Percentiles rank a stretch among this genome's conserved stretches.
Evolutionary conservation across 2,113 vertebrate genomes (phyloP).

Genomic region (Synodontis membranacea): DNA sequence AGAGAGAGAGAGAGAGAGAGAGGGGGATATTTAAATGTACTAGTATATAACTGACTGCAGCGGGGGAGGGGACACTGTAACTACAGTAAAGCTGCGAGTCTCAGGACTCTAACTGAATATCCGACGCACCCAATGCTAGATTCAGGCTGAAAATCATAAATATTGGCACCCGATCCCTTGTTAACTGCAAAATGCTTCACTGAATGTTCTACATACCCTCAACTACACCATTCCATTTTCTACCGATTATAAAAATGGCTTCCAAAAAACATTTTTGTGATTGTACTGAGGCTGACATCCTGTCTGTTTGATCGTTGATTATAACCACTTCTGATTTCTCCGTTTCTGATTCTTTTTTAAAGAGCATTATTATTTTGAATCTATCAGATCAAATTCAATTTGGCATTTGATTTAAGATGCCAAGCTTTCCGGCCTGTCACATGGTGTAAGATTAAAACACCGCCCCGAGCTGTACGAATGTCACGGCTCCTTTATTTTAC

Average conservation of each 20-base stretch:
- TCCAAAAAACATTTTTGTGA: neutral
- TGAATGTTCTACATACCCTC: neutral
- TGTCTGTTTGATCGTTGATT: constrained; percentile 44
- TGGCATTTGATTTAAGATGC: constrained; percentile 45
- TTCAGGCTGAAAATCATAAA: neutral
- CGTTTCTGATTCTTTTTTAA: constrained; percentile 31
- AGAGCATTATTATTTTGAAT: constrained; percentile 45
- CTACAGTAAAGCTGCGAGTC: neutral
- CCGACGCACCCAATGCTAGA: no score
- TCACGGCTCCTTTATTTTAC: constrained; percentile 47
- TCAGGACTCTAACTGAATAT: neutral
- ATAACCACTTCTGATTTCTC: constrained; percentile 40
- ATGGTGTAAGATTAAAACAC: constrained; percentile 36
- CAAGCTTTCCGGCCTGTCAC: constrained; percentile 47
- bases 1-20: constrained; percentile 3
- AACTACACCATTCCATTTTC: neutral
- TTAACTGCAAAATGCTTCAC: neutral
- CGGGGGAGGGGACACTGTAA: neutral
- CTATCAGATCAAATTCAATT: constrained; percentile 56
- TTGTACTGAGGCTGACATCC: constrained; percentile 31
- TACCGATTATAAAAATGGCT: neutral
- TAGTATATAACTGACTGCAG: neutral
- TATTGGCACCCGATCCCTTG: neutral
- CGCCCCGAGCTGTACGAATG: constrained; percentile 33
- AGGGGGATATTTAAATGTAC: constrained; percentile 3